Evolutionary conservation across 2,888 invertebrate species (phyloP).

Genomic region (Mesorhabditis spiculigera): DNA sequence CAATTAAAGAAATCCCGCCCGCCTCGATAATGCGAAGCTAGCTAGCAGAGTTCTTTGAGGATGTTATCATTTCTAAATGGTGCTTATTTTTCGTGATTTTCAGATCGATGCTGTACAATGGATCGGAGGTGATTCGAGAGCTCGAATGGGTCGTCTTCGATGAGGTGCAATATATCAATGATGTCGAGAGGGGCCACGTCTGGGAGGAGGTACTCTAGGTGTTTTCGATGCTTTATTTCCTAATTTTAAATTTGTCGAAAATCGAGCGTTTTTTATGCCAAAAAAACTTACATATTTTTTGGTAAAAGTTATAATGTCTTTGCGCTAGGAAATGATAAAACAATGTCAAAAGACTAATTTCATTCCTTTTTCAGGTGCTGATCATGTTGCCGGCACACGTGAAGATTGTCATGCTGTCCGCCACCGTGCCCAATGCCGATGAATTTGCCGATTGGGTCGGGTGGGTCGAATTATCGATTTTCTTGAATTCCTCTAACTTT

Average conservation of each 20-base stretch:
- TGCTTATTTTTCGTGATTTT: constrained; percentile 10
- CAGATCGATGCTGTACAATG: constrained; percentile 85
- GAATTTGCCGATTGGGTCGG: constrained; percentile 78
- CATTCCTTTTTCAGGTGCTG: constrained; percentile 66
- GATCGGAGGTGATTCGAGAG: constrained; percentile 89
- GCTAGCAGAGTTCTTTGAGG: too few species aligned
- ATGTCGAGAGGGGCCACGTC: constrained; percentile 92
- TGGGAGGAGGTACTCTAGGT: constrained; percentile 79
- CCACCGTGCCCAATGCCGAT: constrained; percentile 93
- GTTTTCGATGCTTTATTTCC: background rate
- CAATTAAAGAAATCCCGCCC: too few species aligned
- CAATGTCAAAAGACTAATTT: too few species aligned
- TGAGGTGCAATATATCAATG: constrained; percentile 98
- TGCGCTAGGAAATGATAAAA: too few species aligned
- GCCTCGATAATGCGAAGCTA: too few species aligned
- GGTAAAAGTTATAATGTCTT: too few species aligned
- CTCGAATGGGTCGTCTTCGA: constrained; percentile 98
- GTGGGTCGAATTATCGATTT: constrained; percentile 53
- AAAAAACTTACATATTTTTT: too few species aligned
- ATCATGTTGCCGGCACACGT: constrained; percentile 91
- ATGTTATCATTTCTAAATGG: background rate
- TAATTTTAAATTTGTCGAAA: background rate
- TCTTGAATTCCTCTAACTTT: constrained; percentile 4
- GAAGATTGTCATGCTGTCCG: constrained; percentile 91
- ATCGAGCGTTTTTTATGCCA: too few species aligned